Evolutionary conservation across 2,888 invertebrate species (phyloP).

Genomic region (Dasysyrphus albostriatus): DNA sequence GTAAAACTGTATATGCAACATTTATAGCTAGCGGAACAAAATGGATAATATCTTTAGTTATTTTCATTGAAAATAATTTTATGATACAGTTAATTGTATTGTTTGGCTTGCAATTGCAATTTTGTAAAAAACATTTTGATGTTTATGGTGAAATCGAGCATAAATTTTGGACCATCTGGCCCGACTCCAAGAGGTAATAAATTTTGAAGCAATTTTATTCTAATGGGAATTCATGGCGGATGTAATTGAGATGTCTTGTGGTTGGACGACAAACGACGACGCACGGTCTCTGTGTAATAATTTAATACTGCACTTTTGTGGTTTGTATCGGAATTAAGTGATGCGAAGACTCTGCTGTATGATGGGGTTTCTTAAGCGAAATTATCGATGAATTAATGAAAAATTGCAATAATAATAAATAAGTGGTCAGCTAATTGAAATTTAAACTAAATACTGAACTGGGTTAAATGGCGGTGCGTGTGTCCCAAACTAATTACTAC

Average conservation of each 20-base stretch:
- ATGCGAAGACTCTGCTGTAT: background rate
- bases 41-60: slow-evolving; percentile 57
- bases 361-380: slow-evolving; percentile 34
- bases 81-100: slow-evolving; percentile 46
- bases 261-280: slow-evolving; percentile 21
- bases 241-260: slow-evolving; percentile 63
- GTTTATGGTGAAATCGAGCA: slow-evolving; percentile 32
- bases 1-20: background rate
- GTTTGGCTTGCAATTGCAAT: slow-evolving; percentile 8
- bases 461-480: too few species aligned
- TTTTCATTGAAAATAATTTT: slow-evolving; percentile 60
- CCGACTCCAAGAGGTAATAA: slow-evolving; percentile 57
- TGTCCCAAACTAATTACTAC: too few species aligned
- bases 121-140: slow-evolving; percentile 31
- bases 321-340: slow-evolving; percentile 21
- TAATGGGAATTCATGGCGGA: slow-evolving; percentile 68
- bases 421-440: background rate
- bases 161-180: slow-evolving; percentile 48
- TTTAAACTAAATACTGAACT: background rate
- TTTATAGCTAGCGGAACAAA: background rate
- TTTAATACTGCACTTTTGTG: slow-evolving; percentile 34
- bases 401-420: slow-evolving; percentile 18
- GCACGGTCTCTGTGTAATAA: background rate
- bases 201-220: slow-evolving; percentile 58
- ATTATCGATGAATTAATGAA: slow-evolving; percentile 42